These are phyloP conservation scores for Shinisaurus crocodilurus DNA, from an alignment of 2,113 vertebrate genomes.

Conservation along the genomic window DNA sequence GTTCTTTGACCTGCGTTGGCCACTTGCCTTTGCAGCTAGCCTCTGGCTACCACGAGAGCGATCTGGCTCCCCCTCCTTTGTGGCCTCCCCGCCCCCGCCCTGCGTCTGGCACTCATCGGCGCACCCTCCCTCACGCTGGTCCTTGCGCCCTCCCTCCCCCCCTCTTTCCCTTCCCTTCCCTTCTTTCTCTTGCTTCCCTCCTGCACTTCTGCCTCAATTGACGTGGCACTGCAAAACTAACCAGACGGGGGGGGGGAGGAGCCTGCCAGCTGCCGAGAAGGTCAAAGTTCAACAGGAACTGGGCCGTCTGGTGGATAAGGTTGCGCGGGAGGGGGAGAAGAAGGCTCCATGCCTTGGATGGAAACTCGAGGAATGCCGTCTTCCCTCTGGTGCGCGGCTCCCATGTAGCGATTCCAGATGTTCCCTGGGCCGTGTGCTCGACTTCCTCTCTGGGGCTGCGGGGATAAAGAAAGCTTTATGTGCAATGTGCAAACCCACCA, in stretches of 20 bases:
- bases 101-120: conserved; percentile 62
- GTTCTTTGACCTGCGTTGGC: conserved; percentile 66
- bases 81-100: conserved; percentile 36
- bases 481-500: background rate
- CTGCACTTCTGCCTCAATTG: conserved; percentile 83
- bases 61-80: conserved; percentile 55
- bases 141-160: conserved; percentile 59
- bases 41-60: conserved; percentile 54
- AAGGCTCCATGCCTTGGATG: conserved; percentile 85
- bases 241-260: conserved; percentile 82
- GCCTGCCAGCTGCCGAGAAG: conserved; percentile 85
- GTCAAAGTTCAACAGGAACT: conserved; percentile 91
- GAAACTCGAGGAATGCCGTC: conserved; percentile 86
- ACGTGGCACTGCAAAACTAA: conserved; percentile 93
- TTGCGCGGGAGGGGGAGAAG: conserved; percentile 68
- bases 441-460: conserved; percentile 75
- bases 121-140: conserved; percentile 53
- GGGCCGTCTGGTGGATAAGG: conserved; percentile 78
- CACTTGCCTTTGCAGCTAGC: conserved; percentile 61
- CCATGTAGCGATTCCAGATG: conserved; percentile 95
- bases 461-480: conserved; percentile 83
- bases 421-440: conserved; percentile 75
- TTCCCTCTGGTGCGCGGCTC: conserved; percentile 83
- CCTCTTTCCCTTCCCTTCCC: conserved; percentile 60
- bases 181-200: conserved; percentile 68